Evolutionary conservation across 2,113 vertebrate genomes (phyloP).

Genomic region (Channa argus): DNA sequence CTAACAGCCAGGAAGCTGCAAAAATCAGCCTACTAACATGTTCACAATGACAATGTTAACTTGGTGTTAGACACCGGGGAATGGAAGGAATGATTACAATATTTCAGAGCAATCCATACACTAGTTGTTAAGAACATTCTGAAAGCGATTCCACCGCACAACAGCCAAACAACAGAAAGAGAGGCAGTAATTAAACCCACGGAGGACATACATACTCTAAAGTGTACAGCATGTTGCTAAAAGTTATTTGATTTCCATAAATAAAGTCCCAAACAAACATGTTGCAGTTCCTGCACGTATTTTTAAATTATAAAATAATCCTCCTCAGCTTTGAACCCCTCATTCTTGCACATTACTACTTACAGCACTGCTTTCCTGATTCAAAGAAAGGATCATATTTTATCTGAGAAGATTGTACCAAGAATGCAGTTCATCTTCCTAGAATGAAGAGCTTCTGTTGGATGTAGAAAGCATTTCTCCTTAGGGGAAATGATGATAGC

Average conservation of each 20-base stretch:
- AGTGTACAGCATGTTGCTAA: too few relatives aligned
- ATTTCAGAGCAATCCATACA: too few relatives aligned
- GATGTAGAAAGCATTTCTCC: conserved; percentile 30
- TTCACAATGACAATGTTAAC: not conserved
- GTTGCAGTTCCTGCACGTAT: not conserved
- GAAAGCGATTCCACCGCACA: too few relatives aligned
- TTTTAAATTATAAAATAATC: not conserved
- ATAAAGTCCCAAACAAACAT: not conserved
- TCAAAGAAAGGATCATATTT: not conserved
- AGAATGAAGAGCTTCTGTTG: not conserved
- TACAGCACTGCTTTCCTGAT: not conserved
- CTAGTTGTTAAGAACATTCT: too few relatives aligned
- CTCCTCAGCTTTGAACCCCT: not conserved
- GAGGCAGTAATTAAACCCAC: too few relatives aligned
- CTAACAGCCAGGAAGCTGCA: not conserved
- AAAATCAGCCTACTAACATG: not conserved
- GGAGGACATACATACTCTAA: too few relatives aligned
- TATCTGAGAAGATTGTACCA: not conserved
- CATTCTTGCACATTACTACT: not conserved
- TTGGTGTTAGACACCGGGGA: too few relatives aligned
- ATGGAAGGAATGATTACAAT: too few relatives aligned
- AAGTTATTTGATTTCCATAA: not conserved
- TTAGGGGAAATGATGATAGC: conserved; percentile 40
- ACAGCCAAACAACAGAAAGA: too few relatives aligned
- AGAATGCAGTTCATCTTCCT: conserved; percentile 1